Base-by-base conservation (phyloP, 2,888 invertebrate genomes). In the Yponomeuta evonymella region DNA sequence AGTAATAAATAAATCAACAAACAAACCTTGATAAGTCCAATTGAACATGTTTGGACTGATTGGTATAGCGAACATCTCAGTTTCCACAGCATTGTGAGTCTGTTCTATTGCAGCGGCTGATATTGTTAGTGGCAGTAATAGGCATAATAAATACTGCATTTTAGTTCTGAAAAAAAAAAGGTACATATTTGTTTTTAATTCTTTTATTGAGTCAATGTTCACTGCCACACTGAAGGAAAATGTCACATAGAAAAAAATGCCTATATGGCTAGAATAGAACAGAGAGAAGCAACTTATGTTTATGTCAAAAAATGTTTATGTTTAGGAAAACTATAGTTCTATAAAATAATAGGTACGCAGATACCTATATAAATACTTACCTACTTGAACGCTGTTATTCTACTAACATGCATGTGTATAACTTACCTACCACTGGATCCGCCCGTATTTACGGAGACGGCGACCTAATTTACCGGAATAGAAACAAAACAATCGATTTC, bases 21-120 rank as follows among this genome's bases (percentile, higher is more conserved):
- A 70, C 48, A 11, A 86, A 94, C 95, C 95, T 91, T 95, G 94
- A 77, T 93, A 94, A 11, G 95, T 96, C 96, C 96, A 97, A 83
- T 97, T 96, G 82, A 97, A 97, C 81, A 96, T 93, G 76, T 94
- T 93, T 0, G 97, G 96, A 75, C 95, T 95, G 79, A 97, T 94
- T 75, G 95, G 94, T 81, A 96, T 95, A 58, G 95, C 94, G 87
- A 96, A 97, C 81, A 97, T 95, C 90, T 96, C 95, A 0, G 96
- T 95, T 84, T 94, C 94, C 65, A 94, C 87, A 12, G 95, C 94
- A 83, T 93, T 94, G 81, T 90, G 86, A 4, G 82, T 78, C 71
- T 87, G 36, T 48, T 66, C 66, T 43, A 65, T 33, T 58, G 48
- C 66, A 48, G n/a, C 15, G 9, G 48, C 48, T 63, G 67, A 11